A percentile compares a stretch with the other conserved stretches of the same genome.
phyloP scores from a whole-genome alignment of 1,140 invertebrate species.

The Cheumatopsyche charites region DNA sequence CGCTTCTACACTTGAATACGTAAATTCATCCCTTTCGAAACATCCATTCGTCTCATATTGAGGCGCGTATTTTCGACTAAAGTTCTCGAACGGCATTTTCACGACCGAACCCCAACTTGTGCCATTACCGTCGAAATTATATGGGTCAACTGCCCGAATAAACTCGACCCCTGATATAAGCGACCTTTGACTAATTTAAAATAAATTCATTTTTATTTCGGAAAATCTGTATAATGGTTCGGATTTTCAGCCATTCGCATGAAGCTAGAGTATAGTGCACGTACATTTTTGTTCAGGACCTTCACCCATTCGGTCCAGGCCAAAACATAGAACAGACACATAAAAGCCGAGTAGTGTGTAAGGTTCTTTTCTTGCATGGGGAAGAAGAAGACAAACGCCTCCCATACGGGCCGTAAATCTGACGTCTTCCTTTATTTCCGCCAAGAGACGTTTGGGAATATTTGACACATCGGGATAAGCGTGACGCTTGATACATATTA shows the following conservation, averaged over 20 bases:
- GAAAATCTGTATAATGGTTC: too few relatives aligned
- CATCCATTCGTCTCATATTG: too few relatives aligned
- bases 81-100: not conserved
- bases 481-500: conserved; percentile 33
- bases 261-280: conserved; percentile 34
- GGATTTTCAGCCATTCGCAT: conserved; percentile 32
- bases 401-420: conserved; percentile 34
- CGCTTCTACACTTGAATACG: too few relatives aligned
- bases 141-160: conserved; percentile 25
- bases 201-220: too few relatives aligned
- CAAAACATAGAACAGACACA: not conserved
- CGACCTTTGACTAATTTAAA: too few relatives aligned
- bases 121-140: conserved; percentile 15
- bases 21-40: too few relatives aligned
- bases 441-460: conserved; percentile 31
- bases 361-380: not conserved
- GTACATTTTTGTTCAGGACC: conserved; percentile 26
- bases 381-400: conserved; percentile 35
- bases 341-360: not conserved
- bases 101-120: not conserved
- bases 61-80: not conserved
- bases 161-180: too few relatives aligned
- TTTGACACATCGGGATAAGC: conserved; percentile 33
- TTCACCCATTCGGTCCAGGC: not conserved
- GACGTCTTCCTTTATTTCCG: conserved; percentile 34